Conservation (phyloP, 2,797 vertebrate genomes). For the Anguilla marmorata region DNA sequence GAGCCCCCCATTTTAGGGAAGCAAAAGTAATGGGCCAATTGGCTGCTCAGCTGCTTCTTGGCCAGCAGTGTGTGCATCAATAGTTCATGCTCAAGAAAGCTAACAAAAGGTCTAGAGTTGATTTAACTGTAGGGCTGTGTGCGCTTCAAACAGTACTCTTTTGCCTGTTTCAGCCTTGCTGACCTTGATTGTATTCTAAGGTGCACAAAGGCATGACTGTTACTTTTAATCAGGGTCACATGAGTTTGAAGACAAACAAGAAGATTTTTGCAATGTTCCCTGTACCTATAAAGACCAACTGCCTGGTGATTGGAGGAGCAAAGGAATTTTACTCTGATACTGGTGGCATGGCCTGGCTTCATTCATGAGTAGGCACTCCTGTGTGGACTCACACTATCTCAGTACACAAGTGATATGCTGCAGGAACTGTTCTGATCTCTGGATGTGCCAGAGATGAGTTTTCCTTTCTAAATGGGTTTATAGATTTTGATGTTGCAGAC, state of each 20-base stretch:
- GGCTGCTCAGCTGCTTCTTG: too few species aligned
- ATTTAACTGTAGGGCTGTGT: not conserved
- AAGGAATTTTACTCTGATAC: not conserved
- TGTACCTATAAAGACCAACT: not conserved
- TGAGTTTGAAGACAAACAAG: not conserved
- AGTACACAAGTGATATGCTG: not conserved
- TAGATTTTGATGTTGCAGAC: not conserved
- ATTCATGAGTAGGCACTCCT: not conserved
- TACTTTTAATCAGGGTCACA: not conserved
- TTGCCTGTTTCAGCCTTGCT: not conserved
- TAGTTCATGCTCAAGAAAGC: too few species aligned
- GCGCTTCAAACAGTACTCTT: not conserved
- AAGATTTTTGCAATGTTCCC: not conserved
- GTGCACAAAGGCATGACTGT: constrained; percentile 5
- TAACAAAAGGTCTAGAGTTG: too few species aligned
- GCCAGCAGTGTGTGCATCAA: too few species aligned
- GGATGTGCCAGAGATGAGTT: not conserved
- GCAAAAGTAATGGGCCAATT: too few species aligned
- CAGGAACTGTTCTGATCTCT: not conserved
- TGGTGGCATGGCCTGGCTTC: not conserved
- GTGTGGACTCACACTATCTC: not conserved
- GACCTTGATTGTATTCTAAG: not conserved
- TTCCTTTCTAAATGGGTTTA: not conserved
- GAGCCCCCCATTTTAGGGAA: too few species aligned
- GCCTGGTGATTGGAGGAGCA: not conserved